A percentile compares a stretch with the other conserved stretches of the same genome.
Conservation (phyloP, 2,797 vertebrate species). For the Rhinogobio ventralis region DNA sequence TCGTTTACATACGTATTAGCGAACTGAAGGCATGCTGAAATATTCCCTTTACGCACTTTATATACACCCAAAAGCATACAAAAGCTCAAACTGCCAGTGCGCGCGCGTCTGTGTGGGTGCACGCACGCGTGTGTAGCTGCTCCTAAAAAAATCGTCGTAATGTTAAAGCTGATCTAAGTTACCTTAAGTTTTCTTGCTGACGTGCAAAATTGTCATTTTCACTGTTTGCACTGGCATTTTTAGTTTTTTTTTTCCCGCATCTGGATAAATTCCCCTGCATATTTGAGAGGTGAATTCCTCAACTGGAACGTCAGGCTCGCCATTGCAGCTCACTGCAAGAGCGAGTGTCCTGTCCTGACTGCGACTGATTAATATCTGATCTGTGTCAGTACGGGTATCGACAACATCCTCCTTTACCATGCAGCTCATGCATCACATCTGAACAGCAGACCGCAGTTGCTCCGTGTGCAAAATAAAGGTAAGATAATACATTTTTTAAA, state of each 20-base stretch:
- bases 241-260: background rate
- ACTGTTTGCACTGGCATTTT: slow-evolving; percentile 51
- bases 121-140: slow-evolving; percentile 36
- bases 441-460: slow-evolving; percentile 49
- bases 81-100: slow-evolving; percentile 51
- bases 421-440: slow-evolving; percentile 32
- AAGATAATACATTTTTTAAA: slow-evolving; percentile 6
- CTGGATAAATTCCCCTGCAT: slow-evolving; percentile 26
- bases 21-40: slow-evolving; percentile 51
- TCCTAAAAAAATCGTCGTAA: slow-evolving; percentile 37
- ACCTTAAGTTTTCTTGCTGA: slow-evolving; percentile 33
- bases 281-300: slow-evolving; percentile 52
- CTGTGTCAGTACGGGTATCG: slow-evolving; percentile 57
- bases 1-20: slow-evolving; percentile 48
- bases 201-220: slow-evolving; percentile 21
- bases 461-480: slow-evolving; percentile 47
- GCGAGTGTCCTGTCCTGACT: slow-evolving; percentile 29
- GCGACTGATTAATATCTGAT: slow-evolving; percentile 39
- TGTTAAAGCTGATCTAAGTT: slow-evolving; percentile 40
- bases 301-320: slow-evolving; percentile 48
- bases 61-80: slow-evolving; percentile 24
- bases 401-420: slow-evolving; percentile 40
- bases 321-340: slow-evolving; percentile 46
- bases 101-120: slow-evolving; percentile 26
- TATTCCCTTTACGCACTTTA: slow-evolving; percentile 62